These are phyloP conservation scores for Aspidapion aeneum DNA, from an alignment of 2,888 invertebrate genomes.

Conservation along the genomic window DNA sequence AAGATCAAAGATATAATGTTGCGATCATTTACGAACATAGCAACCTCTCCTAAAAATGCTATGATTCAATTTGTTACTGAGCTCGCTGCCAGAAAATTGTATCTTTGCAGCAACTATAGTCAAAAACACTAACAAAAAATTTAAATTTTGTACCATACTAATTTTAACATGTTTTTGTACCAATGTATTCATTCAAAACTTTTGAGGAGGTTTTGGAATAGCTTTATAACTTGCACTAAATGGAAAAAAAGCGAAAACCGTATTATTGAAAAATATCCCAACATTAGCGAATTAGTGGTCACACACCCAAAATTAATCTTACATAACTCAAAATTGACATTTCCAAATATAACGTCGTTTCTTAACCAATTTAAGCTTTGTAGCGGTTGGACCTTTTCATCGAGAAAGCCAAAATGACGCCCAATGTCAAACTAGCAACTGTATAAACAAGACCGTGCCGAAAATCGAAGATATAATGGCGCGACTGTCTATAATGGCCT, in stretches of 20 bases:
- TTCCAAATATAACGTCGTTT: neutral
- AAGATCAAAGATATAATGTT: slow-evolving; percentile 61
- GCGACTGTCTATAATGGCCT: slow-evolving; percentile 58
- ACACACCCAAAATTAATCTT: no score
- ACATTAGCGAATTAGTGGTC: no score
- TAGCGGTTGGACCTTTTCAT: slow-evolving; percentile 56
- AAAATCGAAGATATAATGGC: slow-evolving; percentile 61
- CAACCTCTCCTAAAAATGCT: slow-evolving; percentile 61
- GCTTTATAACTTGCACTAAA: no score
- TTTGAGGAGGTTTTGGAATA: no score
- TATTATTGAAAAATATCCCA: no score
- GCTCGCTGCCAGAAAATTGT: slow-evolving; percentile 29
- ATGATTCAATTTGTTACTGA: slow-evolving; percentile 35
- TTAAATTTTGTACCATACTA: no score
- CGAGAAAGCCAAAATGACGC: slow-evolving; percentile 72
- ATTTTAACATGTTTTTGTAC: no score
- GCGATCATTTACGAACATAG: slow-evolving; percentile 60
- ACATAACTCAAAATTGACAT: neutral
- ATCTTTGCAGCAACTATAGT: no score
- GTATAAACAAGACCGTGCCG: slow-evolving; percentile 64
- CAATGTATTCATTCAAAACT: no score
- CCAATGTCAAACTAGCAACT: slow-evolving; percentile 70
- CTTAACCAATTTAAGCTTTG: slow-evolving; percentile 54
- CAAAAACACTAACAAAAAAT: no score
- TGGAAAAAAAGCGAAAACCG: neutral